A percentile compares a stretch with the other conserved stretches of the same genome.
These are phyloP conservation scores for Pungitius pungitius DNA, from an alignment of 2,113 vertebrate genomes.

Conservation along the genomic window DNA sequence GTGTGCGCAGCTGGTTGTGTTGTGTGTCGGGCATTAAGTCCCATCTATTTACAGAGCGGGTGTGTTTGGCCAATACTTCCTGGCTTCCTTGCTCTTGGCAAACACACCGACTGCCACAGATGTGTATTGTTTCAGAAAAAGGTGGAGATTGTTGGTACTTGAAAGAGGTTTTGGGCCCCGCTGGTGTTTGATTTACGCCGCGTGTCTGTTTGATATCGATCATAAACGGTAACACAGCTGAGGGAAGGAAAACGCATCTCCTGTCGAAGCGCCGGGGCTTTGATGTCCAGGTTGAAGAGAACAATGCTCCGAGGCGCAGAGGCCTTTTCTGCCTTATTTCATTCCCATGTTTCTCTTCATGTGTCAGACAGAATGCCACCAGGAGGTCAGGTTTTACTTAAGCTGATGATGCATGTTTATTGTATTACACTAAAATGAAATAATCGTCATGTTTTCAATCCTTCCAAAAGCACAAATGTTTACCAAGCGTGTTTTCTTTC, in stretches of 20 bases:
- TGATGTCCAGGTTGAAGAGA: slow-evolving; percentile 76
- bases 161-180: slow-evolving; percentile 68
- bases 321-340: slow-evolving; percentile 42
- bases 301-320: slow-evolving; percentile 63
- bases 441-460: slow-evolving; percentile 14
- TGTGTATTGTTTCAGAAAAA: slow-evolving; percentile 70
- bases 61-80: slow-evolving; percentile 73
- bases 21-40: slow-evolving; percentile 54
- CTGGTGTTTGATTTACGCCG: slow-evolving; percentile 71
- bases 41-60: slow-evolving; percentile 74
- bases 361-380: slow-evolving; percentile 37
- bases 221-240: slow-evolving; percentile 77
- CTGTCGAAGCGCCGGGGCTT: slow-evolving; percentile 67
- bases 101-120: slow-evolving; percentile 68
- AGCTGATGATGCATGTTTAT: slow-evolving; percentile 33
- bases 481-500: background rate
- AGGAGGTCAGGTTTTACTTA: background rate
- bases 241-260: slow-evolving; percentile 77
- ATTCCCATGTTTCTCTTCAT: slow-evolving; percentile 39
- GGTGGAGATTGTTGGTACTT: slow-evolving; percentile 72
- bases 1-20: slow-evolving; percentile 56
- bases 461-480: background rate
- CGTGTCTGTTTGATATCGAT: slow-evolving; percentile 79
- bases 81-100: slow-evolving; percentile 77
- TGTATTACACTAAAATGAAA: slow-evolving; percentile 17